Evolutionary conservation across 2,113 vertebrate genomes (phyloP).

Genomic region (Lycocorax pyrrhopterus): DNA sequence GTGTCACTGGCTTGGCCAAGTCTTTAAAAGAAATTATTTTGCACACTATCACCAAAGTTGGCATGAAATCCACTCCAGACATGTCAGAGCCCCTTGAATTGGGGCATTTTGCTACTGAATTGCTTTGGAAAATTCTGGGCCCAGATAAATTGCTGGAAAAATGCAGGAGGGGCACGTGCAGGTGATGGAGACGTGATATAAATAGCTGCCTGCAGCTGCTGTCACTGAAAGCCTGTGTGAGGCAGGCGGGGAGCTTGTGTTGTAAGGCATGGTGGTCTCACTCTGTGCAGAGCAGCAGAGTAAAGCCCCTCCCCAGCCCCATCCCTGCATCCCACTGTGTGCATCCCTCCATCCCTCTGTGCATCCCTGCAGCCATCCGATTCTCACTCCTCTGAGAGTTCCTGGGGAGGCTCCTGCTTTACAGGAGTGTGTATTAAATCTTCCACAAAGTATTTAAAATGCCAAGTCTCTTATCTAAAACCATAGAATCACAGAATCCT

Average conservation of each 20-base stretch:
- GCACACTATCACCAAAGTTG: background rate
- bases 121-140: background rate
- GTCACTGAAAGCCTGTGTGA: fast-evolving
- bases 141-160: background rate
- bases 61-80: background rate
- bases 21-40: background rate
- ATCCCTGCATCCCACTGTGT: background rate
- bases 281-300: background rate
- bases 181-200: background rate
- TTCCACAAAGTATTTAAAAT: background rate
- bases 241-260: background rate
- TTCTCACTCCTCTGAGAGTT: background rate
- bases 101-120: background rate
- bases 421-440: background rate
- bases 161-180: background rate
- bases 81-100: background rate
- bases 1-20: background rate
- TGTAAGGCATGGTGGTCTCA: background rate
- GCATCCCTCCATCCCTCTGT: background rate
- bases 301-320: background rate
- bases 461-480: background rate
- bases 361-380: background rate
- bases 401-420: background rate
- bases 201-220: background rate
- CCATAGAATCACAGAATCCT: background rate